Conservation (phyloP, 1,140 invertebrate species). For the Bemisia tabaci region DNA sequence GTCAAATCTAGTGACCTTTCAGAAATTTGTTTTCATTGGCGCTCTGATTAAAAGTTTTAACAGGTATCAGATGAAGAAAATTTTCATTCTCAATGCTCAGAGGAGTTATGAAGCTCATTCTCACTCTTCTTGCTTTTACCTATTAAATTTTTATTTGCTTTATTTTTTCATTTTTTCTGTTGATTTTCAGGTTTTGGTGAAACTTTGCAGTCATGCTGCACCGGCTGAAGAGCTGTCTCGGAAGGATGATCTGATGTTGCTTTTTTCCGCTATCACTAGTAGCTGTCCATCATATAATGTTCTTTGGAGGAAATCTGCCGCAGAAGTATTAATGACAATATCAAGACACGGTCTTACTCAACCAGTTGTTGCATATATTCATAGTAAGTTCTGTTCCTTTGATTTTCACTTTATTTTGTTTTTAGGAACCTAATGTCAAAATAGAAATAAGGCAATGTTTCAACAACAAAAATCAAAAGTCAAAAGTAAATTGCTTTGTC, state of each 20-base stretch:
- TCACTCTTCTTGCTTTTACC: too few species aligned
- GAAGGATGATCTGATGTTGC: constrained; percentile 87
- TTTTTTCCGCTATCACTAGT: constrained; percentile 93
- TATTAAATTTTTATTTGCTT: too few species aligned
- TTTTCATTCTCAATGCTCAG: too few species aligned
- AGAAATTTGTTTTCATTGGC: too few species aligned
- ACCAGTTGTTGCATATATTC: constrained; percentile 90
- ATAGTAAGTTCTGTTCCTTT: constrained; percentile 56
- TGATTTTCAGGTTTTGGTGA: constrained; percentile 63
- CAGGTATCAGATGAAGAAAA: too few species aligned
- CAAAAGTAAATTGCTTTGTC: too few species aligned
- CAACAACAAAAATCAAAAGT: too few species aligned
- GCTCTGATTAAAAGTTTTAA: too few species aligned
- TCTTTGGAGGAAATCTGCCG: constrained; percentile 92
- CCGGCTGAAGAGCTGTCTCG: constrained; percentile 91
- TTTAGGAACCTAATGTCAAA: too few species aligned
- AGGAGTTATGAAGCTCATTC: too few species aligned
- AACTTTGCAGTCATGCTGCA: constrained; percentile 79
- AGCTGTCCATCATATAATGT: constrained; percentile 85
- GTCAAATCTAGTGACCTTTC: too few species aligned
- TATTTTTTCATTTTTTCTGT: not conserved
- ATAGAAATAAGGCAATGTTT: too few species aligned
- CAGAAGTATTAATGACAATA: constrained; percentile 90
- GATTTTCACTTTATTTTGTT: not conserved
- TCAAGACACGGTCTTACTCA: constrained; percentile 85